Base-by-base conservation (phyloP, 2,888 invertebrate species). In the Pristionchus fissidentatus region DNA sequence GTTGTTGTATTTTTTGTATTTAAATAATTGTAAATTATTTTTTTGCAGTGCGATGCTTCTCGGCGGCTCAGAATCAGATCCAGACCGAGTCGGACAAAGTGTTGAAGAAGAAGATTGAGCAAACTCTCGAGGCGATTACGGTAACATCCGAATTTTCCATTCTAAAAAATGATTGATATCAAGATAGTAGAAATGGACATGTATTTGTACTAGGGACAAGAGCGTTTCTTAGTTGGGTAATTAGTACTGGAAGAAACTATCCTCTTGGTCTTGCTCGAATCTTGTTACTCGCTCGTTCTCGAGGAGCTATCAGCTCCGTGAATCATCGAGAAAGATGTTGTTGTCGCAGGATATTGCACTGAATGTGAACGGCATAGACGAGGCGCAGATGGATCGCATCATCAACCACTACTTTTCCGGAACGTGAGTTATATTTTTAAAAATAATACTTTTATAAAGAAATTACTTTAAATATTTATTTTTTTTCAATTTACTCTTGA, bases 361-460 rank as follows among this genome's bases (percentile, higher is more conserved):
- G 70, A 41, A 70, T 41, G 75, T 77, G 22, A 3, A n/a, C 29
- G 75, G 75, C 46, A 46, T 77, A 32, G 32, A 46, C 0, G 75
- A 77, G 46, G 75, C 38, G 32, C 49, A 77, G 75, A 77, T 49
- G 10, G 49, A 46, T 77, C 26, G 49, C 29, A 46, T 77, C 49
- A 26, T 77, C 49, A 49, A 46, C 7, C 22, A 77, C 75, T 77
- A 77, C 75, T 77, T 77, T 49, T 49, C 75, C 49, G 75, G 75
- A 77, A 32, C 32, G 75, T 77, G 49, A 0, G 75, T 49, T 41
- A 19, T 19, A 38, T 3, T 66, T 3, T 35, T 38, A 32, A 10
- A 22, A 5, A 29, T 3, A 60, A 15, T 29, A 4, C 3, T 5
- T 1, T 10, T 26, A 57, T 57, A 0, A 55, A 19, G n/a, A 55